These are phyloP conservation scores for Ceramica pisi DNA, from an alignment of 2,888 invertebrate genomes.

Conservation along the genomic window DNA sequence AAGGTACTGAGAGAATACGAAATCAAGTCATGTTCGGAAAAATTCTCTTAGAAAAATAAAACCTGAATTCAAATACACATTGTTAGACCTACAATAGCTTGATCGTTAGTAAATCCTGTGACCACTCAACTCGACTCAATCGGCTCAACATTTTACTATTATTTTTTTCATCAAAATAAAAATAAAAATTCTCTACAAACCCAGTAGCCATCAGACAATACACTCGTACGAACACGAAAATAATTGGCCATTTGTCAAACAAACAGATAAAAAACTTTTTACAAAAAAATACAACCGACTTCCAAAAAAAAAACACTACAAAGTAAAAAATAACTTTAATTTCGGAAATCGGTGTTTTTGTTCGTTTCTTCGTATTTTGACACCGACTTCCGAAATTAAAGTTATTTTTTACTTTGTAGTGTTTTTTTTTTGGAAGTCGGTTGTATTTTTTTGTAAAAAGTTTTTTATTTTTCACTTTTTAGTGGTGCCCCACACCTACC, in stretches of 20 bases:
- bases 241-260: slow-evolving; percentile 59
- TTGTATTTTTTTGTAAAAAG: no score
- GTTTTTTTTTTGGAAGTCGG: no score
- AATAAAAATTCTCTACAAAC: slow-evolving; percentile 12
- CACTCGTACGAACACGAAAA: slow-evolving; percentile 41
- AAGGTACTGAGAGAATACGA: not conserved
- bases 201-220: slow-evolving; percentile 42
- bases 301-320: no score
- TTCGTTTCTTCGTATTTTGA: no score
- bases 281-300: no score
- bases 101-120: slow-evolving; percentile 8
- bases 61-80: not conserved
- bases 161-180: not conserved
- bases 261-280: slow-evolving; percentile 58
- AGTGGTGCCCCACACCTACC: no score
- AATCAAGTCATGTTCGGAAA: not conserved
- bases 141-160: not conserved
- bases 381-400: no score
- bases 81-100: slow-evolving; percentile 16
- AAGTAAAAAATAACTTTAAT: no score
- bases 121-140: slow-evolving; percentile 13
- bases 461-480: no score
- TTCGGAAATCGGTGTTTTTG: no score
- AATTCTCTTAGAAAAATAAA: not conserved
- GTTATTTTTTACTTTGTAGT: no score